Evolutionary conservation across 2,888 invertebrate genomes (phyloP).

Genomic region (Thera obeliscata): DNA sequence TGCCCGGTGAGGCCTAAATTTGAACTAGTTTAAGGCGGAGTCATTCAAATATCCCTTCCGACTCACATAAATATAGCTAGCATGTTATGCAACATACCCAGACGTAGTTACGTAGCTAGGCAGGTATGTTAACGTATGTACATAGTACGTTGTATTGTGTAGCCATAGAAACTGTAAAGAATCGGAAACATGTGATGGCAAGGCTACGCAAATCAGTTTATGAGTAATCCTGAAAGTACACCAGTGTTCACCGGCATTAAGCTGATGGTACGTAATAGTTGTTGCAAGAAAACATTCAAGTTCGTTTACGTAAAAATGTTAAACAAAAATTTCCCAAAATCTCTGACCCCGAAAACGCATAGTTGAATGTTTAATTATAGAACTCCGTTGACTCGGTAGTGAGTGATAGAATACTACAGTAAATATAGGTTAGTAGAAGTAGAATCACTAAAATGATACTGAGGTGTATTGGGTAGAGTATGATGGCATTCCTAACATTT

Average conservation of each 20-base stretch:
- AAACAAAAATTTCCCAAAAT: no score
- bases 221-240: background rate
- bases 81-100: background rate
- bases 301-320: no score
- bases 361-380: no score
- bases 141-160: background rate
- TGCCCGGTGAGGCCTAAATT: conserved; percentile 9
- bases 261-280: background rate
- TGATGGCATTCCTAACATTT: no score
- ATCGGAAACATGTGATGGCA: conserved; percentile 16
- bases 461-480: no score
- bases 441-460: no score
- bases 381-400: no score
- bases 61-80: background rate
- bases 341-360: no score
- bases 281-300: no score
- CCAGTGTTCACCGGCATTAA: background rate
- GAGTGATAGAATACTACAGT: no score
- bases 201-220: conserved; percentile 18
- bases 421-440: no score
- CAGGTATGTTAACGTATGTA: background rate
- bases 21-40: background rate
- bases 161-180: conserved; percentile 6
- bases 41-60: background rate
- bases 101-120: background rate